A percentile compares a stretch with the other conserved stretches of the same genome.
Evolutionary conservation across 2,797 vertebrate genomes (phyloP).

Genomic region (Bovichtus variegatus): DNA sequence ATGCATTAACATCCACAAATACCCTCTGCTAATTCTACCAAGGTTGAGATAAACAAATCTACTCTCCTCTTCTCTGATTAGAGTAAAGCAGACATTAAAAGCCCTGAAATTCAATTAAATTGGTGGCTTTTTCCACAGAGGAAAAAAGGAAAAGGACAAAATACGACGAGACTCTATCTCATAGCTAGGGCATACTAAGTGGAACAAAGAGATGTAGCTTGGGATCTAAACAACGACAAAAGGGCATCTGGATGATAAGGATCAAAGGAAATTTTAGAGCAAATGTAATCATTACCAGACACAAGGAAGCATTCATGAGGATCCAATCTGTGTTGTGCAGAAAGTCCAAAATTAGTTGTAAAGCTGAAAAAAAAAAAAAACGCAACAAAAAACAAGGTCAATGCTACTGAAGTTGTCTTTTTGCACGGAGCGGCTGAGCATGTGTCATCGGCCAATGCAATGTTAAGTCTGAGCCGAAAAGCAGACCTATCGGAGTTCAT

Average conservation of each 20-base stretch:
- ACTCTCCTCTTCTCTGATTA: conserved; percentile 80
- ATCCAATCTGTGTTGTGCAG: conserved; percentile 51
- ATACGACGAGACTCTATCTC: conserved; percentile 76
- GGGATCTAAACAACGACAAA: conserved; percentile 80
- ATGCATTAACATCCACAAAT: conserved; percentile 66
- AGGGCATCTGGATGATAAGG: conserved; percentile 84
- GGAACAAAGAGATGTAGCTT: conserved; percentile 76
- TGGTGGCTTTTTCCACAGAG: conserved; percentile 81
- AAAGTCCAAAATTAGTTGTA: conserved; percentile 58
- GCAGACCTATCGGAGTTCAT: conserved; percentile 52
- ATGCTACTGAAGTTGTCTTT: conserved; percentile 24
- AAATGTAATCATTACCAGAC: conserved; percentile 78
- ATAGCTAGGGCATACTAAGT: conserved; percentile 70
- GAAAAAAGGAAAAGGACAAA: conserved; percentile 75
- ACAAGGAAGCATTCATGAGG: conserved; percentile 61
- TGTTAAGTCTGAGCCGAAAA: conserved; percentile 35
- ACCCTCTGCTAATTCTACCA: conserved; percentile 79
- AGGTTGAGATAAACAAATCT: conserved; percentile 87
- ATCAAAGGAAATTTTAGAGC: conserved; percentile 81
- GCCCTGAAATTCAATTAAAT: conserved; percentile 87
- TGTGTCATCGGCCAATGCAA: conserved; percentile 13
- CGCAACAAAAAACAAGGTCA: conserved; percentile 55
- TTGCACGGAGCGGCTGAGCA: neutral
- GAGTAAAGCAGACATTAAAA: conserved; percentile 88
- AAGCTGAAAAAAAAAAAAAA: conserved; percentile 33